These are phyloP conservation scores for Cyrtorhinus lividipennis DNA, from an alignment of 1,140 invertebrate genomes.

Conservation along the genomic window DNA sequence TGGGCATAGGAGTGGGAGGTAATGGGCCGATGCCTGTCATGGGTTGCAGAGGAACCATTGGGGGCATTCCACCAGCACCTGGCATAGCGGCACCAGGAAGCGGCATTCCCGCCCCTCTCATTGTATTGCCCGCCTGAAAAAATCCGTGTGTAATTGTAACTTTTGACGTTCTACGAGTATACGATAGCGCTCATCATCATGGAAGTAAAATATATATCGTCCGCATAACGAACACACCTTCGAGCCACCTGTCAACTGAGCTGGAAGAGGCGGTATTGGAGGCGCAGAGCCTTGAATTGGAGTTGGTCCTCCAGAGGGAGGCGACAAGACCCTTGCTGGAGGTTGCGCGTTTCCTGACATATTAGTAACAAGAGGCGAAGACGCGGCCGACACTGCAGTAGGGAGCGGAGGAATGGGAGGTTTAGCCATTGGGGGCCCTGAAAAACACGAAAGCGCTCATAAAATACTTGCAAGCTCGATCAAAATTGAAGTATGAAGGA, in stretches of 20 bases:
- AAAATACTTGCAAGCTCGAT: no score
- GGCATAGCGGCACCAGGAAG: neutral
- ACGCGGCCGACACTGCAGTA: slow-evolving; percentile 9
- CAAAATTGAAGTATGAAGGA: no score
- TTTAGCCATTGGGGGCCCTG: no score
- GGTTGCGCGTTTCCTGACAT: slow-evolving; percentile 15
- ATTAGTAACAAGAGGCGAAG: slow-evolving; percentile 3
- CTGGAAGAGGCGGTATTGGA: slow-evolving; percentile 16
- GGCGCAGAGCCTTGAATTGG: slow-evolving; percentile 27
- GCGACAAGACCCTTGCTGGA: slow-evolving; percentile 14
- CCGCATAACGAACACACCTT: no score
- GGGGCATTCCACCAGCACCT: slow-evolving; percentile 15
- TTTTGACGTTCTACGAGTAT: no score
- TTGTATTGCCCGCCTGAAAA: neutral
- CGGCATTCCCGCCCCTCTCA: neutral
- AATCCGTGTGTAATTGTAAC: no score
- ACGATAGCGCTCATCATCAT: no score
- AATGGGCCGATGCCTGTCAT: slow-evolving; percentile 12
- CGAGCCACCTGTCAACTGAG: slow-evolving; percentile 11
- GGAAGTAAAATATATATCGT: no score
- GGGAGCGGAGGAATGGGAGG: slow-evolving; percentile 27
- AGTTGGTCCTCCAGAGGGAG: slow-evolving; percentile 24
- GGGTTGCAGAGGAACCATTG: slow-evolving; percentile 17
- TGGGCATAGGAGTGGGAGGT: slow-evolving; percentile 17
- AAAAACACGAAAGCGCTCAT: no score